phyloP scores from a whole-genome alignment of 2,888 invertebrate species.

The Caenorhabditis plicata region DNA sequence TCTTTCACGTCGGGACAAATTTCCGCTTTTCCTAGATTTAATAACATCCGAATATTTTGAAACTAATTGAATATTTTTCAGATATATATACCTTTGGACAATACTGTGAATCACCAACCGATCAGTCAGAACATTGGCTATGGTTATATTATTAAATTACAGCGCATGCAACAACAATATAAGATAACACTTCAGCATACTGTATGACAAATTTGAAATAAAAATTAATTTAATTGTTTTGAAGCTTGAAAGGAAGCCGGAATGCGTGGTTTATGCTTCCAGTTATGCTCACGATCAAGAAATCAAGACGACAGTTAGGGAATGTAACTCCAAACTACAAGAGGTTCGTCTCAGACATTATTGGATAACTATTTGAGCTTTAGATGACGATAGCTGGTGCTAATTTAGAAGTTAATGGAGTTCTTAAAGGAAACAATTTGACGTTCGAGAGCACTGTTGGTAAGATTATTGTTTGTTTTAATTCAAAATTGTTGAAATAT shows the following conservation, averaged over 20 bases:
- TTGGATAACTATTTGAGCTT: slow-evolving; percentile 1
- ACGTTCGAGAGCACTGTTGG: slow-evolving; percentile 46
- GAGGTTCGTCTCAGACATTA: slow-evolving; percentile 17
- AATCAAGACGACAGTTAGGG: slow-evolving; percentile 44
- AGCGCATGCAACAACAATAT: slow-evolving; percentile 47
- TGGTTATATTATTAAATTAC: slow-evolving; percentile 34
- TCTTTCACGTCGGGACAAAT: no score
- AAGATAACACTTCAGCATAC: slow-evolving; percentile 42
- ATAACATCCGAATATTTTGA: not conserved
- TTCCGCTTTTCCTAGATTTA: no score
- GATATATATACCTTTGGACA: slow-evolving; percentile 41
- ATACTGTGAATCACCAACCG: slow-evolving; percentile 39
- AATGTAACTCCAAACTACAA: slow-evolving; percentile 36
- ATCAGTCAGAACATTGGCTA: slow-evolving; percentile 28
- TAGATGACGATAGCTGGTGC: slow-evolving; percentile 45
- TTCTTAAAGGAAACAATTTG: slow-evolving; percentile 36
- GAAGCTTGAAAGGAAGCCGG: slow-evolving; percentile 45
- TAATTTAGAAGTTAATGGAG: slow-evolving; percentile 46
- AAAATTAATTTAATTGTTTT: slow-evolving; percentile 1
- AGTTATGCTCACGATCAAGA: slow-evolving; percentile 37
- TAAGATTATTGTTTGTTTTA: not conserved
- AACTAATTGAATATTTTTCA: slow-evolving; percentile 23
- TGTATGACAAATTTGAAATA: slow-evolving; percentile 11
- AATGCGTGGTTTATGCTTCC: slow-evolving; percentile 40
- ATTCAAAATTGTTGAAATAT: no score